These are phyloP conservation scores for Cryptocheilus praepositus DNA, from an alignment of 2,888 invertebrate species.

Conservation along the genomic window DNA sequence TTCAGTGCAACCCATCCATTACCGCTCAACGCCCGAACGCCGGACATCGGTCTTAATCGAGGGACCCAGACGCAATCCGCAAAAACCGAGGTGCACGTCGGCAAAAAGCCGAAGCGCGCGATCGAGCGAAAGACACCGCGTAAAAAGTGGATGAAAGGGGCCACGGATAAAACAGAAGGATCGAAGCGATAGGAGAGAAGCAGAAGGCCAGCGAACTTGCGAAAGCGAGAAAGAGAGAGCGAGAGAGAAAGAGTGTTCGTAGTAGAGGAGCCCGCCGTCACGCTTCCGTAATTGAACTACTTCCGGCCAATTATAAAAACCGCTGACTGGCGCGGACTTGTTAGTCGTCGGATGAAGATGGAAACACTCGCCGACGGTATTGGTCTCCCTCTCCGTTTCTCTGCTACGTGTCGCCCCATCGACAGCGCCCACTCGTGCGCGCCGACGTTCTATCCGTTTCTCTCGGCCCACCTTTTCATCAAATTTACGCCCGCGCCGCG, in stretches of 20 bases:
- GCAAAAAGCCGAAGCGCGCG: too few relatives aligned
- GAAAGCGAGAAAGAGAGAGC: slow-evolving; percentile 24
- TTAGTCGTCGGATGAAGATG: slow-evolving; percentile 53
- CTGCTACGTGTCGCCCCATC: background rate
- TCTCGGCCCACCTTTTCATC: slow-evolving; percentile 23
- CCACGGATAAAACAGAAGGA: slow-evolving; percentile 11
- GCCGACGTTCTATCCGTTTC: background rate
- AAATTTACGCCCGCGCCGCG: slow-evolving; percentile 39
- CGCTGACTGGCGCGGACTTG: slow-evolving; percentile 60
- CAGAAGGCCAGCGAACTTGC: too few relatives aligned
- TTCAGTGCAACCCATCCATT: too few relatives aligned
- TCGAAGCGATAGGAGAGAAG: slow-evolving; percentile 10
- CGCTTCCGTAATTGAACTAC: slow-evolving; percentile 62
- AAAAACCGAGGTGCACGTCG: too few relatives aligned
- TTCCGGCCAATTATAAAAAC: slow-evolving; percentile 67
- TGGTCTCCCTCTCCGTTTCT: background rate
- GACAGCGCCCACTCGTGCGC: background rate
- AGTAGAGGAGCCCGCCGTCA: slow-evolving; percentile 38
- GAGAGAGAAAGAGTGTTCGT: slow-evolving; percentile 25
- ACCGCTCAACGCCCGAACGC: too few relatives aligned
- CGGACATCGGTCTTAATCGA: too few relatives aligned
- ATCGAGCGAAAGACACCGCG: too few relatives aligned
- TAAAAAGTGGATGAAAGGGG: background rate
- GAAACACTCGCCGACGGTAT: slow-evolving; percentile 33
- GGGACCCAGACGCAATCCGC: too few relatives aligned